Conservation (phyloP, 2,113 vertebrate genomes). For the Heterocephalus glaber region DNA sequence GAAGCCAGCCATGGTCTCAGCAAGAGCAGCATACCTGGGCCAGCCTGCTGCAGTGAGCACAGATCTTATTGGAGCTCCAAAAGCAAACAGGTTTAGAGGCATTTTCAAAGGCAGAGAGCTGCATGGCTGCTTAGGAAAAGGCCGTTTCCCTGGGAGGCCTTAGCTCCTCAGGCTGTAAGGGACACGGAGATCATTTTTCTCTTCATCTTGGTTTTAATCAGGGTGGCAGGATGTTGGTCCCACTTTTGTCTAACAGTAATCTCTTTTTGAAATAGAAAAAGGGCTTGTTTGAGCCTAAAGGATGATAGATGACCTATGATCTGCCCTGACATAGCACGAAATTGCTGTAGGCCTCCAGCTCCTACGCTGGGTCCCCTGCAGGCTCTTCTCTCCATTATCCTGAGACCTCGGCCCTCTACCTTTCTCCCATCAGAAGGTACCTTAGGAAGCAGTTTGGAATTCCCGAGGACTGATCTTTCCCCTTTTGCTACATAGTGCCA, state of each 20-base stretch:
- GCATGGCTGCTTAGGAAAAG: neutral
- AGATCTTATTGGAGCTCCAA: neutral
- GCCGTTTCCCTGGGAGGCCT: constrained; percentile 54
- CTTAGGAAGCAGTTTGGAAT: neutral
- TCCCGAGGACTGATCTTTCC: neutral
- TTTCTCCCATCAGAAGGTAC: neutral
- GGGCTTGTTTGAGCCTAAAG: neutral
- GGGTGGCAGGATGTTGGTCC: constrained; percentile 60
- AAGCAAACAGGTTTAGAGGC: constrained; percentile 63
- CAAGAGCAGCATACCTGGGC: neutral
- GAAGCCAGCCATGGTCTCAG: constrained; percentile 67
- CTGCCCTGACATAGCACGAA: constrained; percentile 17
- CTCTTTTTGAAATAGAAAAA: constrained; percentile 49
- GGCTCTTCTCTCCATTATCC: neutral
- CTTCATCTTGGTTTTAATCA: constrained; percentile 60
- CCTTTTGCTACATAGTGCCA: neutral
- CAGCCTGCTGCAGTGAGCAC: neutral
- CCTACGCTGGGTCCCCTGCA: neutral
- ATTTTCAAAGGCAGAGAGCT: constrained; percentile 58
- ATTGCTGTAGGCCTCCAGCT: neutral
- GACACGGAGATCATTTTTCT: constrained; percentile 60
- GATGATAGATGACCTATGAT: constrained; percentile 23
- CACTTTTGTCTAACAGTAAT: constrained; percentile 60
- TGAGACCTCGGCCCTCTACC: neutral
- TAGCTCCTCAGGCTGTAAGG: neutral